A percentile compares a stretch with the other conserved stretches of the same genome.
These are phyloP conservation scores for Todiramphus saurophagus DNA, from an alignment of 2,113 vertebrate species.

Conservation along the genomic window DNA sequence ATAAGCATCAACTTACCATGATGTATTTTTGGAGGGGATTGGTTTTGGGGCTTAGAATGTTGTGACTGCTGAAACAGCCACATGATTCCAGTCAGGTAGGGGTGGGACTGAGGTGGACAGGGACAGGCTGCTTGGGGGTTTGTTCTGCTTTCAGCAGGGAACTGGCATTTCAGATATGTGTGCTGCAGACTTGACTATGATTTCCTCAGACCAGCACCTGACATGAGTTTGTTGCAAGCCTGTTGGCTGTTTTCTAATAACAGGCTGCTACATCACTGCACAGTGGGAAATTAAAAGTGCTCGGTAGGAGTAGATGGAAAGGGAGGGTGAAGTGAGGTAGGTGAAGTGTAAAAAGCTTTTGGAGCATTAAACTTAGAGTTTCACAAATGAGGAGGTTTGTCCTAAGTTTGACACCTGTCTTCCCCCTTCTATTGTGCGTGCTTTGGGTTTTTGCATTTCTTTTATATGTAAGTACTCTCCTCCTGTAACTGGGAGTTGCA, in stretches of 20 bases:
- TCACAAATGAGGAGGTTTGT: not conserved
- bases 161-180: not conserved
- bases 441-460: not conserved
- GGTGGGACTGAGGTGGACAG: too few species aligned
- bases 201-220: not conserved
- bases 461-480: not conserved
- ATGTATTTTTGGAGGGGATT: not conserved
- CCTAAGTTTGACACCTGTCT: not conserved
- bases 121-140: not conserved
- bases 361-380: not conserved
- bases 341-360: slow-evolving; percentile 19
- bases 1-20: not conserved
- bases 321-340: not conserved
- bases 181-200: not conserved
- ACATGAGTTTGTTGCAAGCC: not conserved
- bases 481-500: not conserved
- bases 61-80: not conserved
- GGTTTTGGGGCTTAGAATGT: not conserved
- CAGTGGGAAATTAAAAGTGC: slow-evolving; percentile 28
- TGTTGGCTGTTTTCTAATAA: slow-evolving; percentile 30
- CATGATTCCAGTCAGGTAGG: not conserved
- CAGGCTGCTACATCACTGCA: not conserved
- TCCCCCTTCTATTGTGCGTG: not conserved
- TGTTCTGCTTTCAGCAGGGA: not conserved
- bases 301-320: not conserved